These are phyloP conservation scores for Balanococcus diminutus DNA, from an alignment of 2,888 invertebrate genomes.

Conservation along the genomic window DNA sequence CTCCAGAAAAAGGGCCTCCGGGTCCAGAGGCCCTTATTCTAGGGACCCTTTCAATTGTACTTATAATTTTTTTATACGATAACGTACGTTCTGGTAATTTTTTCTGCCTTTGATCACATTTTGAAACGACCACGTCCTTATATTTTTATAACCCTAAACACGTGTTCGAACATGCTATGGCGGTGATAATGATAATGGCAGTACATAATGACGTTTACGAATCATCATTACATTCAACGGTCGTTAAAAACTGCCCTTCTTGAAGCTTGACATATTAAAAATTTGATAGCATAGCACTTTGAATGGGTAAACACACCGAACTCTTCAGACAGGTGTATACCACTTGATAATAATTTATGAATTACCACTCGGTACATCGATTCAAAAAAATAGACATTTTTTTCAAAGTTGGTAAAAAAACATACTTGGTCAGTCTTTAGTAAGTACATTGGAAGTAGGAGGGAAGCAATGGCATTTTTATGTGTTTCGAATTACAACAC, in stretches of 20 bases:
- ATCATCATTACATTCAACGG: too few species aligned
- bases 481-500: background rate
- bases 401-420: too few species aligned
- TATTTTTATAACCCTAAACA: background rate
- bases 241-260: background rate
- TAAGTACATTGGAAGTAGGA: too few species aligned
- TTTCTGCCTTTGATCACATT: background rate
- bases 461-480: background rate
- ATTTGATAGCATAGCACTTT: background rate
- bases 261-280: background rate
- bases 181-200: background rate
- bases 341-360: too few species aligned
- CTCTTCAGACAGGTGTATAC: background rate
- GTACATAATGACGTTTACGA: background rate
- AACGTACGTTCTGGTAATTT: background rate
- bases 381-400: too few species aligned
- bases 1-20: too few species aligned
- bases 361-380: too few species aligned
- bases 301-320: background rate
- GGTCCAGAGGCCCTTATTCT: too few species aligned
- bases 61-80: background rate
- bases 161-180: background rate
- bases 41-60: too few species aligned
- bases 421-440: too few species aligned
- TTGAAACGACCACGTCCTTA: background rate